These are phyloP conservation scores for Aphaenogaster ashmeadi DNA, from an alignment of 1,140 invertebrate genomes.

Conservation along the genomic window DNA sequence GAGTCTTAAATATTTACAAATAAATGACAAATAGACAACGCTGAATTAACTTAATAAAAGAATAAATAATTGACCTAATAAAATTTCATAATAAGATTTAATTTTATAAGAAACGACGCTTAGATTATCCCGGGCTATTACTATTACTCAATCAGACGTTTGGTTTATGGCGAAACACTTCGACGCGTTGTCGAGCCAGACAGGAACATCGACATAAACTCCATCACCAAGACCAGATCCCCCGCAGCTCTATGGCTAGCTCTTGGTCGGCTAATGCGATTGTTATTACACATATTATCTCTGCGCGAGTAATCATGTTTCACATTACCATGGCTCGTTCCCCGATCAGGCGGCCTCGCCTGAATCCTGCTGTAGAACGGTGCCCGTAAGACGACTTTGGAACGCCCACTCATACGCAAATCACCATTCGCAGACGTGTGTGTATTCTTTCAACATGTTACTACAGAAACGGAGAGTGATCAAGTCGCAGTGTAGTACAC, in stretches of 20 bases:
- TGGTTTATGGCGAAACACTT: constrained; percentile 42
- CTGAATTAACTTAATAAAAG: neutral
- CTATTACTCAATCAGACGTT: constrained; percentile 49
- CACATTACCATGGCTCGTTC: constrained; percentile 82
- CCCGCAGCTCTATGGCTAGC: constrained; percentile 71
- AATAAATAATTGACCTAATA: neutral
- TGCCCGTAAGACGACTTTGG: constrained; percentile 61
- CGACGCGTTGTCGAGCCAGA: constrained; percentile 50
- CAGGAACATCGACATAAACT: constrained; percentile 42
- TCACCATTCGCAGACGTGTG: constrained; percentile 76
- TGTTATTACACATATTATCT: constrained; percentile 86
- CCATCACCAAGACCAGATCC: constrained; percentile 79
- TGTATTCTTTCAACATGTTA: constrained; percentile 72
- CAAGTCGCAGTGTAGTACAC: constrained; percentile 70
- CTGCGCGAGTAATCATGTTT: constrained; percentile 85
- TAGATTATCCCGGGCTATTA: constrained; percentile 16
- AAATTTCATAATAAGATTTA: neutral
- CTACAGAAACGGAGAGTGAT: constrained; percentile 79
- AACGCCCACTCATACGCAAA: constrained; percentile 79
- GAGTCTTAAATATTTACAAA: neutral
- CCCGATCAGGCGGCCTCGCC: constrained; percentile 67
- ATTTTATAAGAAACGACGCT: neutral
- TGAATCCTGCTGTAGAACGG: constrained; percentile 65
- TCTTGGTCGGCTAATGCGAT: constrained; percentile 83
- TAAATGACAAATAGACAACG: neutral